Evolutionary conservation across 2,888 invertebrate species (phyloP).

Genomic region (Lathronympha strigana): DNA sequence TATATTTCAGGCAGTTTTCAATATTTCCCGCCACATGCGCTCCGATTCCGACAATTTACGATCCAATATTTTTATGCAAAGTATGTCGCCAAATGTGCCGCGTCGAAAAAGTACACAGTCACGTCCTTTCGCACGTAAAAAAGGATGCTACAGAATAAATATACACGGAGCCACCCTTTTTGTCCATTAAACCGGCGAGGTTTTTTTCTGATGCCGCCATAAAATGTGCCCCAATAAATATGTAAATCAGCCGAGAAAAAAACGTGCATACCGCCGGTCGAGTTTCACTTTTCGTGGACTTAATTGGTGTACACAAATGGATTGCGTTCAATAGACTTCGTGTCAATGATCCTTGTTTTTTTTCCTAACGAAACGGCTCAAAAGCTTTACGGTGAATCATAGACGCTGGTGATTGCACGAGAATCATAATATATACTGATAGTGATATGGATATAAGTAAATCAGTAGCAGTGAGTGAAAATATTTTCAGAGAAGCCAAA

Average conservation of each 20-base stretch:
- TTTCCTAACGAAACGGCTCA: background rate
- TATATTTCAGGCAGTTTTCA: conserved; percentile 68
- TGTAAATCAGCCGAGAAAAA: conserved; percentile 79
- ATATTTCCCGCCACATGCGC: conserved; percentile 76
- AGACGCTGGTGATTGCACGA: no score
- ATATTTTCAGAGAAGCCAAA: no score
- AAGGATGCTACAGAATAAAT: conserved; percentile 84
- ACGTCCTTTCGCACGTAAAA: conserved; percentile 81
- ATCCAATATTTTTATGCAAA: conserved; percentile 83
- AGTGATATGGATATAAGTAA: no score
- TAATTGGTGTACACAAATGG: conserved; percentile 75
- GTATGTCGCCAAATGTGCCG: conserved; percentile 82
- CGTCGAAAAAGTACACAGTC: conserved; percentile 75
- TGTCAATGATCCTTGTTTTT: conserved; percentile 24
- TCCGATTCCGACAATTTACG: conserved; percentile 76
- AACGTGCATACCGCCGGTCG: conserved; percentile 61
- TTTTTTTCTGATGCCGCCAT: conserved; percentile 78
- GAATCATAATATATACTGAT: no score
- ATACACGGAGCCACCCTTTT: conserved; percentile 82
- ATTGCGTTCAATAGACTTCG: conserved; percentile 51
- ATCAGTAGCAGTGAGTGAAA: no score
- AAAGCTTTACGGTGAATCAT: background rate
- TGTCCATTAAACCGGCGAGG: conserved; percentile 81
- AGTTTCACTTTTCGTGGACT: conserved; percentile 79
- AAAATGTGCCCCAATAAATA: conserved; percentile 85